Evolutionary conservation across 2,797 vertebrate genomes (phyloP).

Genomic region (Rhincodon typus): DNA sequence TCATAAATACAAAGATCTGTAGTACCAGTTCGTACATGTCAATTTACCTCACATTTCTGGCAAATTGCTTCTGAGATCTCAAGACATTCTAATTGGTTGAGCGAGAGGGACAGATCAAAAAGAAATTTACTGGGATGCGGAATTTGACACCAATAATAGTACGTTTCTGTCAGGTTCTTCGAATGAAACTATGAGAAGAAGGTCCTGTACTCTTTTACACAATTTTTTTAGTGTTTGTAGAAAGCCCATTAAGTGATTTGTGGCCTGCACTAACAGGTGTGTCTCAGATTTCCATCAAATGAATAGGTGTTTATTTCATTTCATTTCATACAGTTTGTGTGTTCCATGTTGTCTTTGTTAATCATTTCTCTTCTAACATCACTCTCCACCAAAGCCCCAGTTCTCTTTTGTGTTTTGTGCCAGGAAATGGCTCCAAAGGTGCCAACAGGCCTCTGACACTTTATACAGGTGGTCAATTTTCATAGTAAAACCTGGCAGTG

Average conservation of each 20-base stretch:
- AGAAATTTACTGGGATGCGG: neutral
- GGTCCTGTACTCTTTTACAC: neutral
- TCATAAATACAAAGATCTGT: neutral
- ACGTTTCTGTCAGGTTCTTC: neutral
- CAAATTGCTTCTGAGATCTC: neutral
- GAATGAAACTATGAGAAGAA: neutral
- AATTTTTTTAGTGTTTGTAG: neutral
- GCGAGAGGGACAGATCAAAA: neutral
- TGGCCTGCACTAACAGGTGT: neutral
- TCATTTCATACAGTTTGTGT: neutral
- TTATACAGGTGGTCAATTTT: neutral
- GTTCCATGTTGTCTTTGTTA: neutral
- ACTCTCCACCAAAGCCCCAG: neutral
- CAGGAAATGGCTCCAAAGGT: neutral
- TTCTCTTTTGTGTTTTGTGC: neutral
- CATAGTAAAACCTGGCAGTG: neutral
- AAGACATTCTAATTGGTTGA: neutral
- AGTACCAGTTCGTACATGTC: neutral
- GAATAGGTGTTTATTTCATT: neutral
- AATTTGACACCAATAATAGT: slow-evolving; percentile 1
- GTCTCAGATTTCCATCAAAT: neutral
- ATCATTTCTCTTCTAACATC: neutral
- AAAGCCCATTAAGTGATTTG: neutral
- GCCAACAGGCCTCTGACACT: neutral
- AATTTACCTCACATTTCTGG: neutral